A percentile compares a stretch with the other conserved stretches of the same genome.
These are phyloP conservation scores for Liopterus haemorrhoidalis DNA, from an alignment of 2,888 invertebrate species.

Conservation along the genomic window DNA sequence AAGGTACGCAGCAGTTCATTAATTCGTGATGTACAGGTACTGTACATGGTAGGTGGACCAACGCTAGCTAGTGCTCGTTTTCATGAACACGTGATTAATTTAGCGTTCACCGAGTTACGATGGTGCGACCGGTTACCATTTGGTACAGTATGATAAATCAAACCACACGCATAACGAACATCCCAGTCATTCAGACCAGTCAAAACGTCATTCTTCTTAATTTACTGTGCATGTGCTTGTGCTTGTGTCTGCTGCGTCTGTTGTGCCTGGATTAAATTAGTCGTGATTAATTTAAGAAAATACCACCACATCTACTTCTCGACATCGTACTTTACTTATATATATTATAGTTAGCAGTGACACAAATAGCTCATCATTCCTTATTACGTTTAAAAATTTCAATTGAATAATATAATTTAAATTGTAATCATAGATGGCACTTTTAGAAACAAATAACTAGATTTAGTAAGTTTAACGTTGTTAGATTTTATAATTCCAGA, in stretches of 20 bases:
- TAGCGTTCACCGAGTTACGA: conserved; percentile 18
- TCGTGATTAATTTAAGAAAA: conserved; percentile 15
- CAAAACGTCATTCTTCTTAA: conserved; percentile 12
- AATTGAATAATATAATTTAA: too few relatives aligned
- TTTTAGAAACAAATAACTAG: too few relatives aligned
- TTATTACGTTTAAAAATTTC: too few relatives aligned
- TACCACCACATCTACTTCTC: too few relatives aligned
- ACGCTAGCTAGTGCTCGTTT: conserved; percentile 3
- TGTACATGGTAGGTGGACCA: not conserved
- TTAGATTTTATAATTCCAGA: too few relatives aligned
- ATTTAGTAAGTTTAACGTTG: too few relatives aligned
- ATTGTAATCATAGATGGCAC: too few relatives aligned
- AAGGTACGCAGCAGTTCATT: conserved; percentile 18
- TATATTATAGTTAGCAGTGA: too few relatives aligned
- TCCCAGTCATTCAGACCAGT: conserved; percentile 6
- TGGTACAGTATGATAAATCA: conserved; percentile 18
- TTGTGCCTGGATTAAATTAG: conserved; percentile 17
- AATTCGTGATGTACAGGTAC: conserved; percentile 8
- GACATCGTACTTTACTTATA: too few relatives aligned
- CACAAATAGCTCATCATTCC: too few relatives aligned
- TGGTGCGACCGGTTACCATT: conserved; percentile 12
- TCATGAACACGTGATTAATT: conserved; percentile 21
- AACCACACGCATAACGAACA: not conserved
- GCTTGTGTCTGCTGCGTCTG: not conserved
- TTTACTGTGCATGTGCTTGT: conserved; percentile 2